Conservation (phyloP, 2,888 invertebrate species). For the Nezara viridula region DNA sequence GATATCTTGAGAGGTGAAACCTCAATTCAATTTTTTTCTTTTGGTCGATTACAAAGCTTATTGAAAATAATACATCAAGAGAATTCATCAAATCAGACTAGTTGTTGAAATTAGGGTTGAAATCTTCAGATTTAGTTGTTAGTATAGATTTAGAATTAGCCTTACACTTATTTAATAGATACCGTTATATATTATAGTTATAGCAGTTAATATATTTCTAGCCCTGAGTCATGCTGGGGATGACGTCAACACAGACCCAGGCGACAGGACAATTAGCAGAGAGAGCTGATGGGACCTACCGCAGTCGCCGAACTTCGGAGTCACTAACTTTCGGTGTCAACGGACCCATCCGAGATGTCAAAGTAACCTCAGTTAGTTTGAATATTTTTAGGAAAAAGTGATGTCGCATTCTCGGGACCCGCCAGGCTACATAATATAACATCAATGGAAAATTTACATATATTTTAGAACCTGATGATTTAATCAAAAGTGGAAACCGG, state of each 20-base stretch:
- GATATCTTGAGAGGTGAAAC: no score
- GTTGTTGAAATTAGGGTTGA: no score
- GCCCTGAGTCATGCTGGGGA: neutral
- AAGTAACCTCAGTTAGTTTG: neutral
- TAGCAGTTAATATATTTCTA: neutral
- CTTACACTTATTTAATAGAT: no score
- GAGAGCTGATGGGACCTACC: neutral
- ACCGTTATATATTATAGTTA: no score
- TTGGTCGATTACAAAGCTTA: no score
- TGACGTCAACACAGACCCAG: neutral
- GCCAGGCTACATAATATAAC: neutral
- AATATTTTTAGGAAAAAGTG: constrained; percentile 21
- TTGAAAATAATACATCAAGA: no score
- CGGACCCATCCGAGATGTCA: neutral
- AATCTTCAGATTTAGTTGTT: no score
- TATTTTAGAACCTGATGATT: constrained; percentile 22
- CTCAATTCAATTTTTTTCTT: no score
- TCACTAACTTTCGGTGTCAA: constrained; percentile 16
- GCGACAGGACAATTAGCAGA: neutral
- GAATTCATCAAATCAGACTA: no score
- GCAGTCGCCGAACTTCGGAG: neutral
- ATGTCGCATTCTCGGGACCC: neutral
- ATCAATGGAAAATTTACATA: constrained; percentile 42
- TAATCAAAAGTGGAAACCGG: constrained; percentile 45
- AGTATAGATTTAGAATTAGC: no score